Base-by-base conservation (phyloP, 2,888 invertebrate species). In the Drosophila falleni region DNA sequence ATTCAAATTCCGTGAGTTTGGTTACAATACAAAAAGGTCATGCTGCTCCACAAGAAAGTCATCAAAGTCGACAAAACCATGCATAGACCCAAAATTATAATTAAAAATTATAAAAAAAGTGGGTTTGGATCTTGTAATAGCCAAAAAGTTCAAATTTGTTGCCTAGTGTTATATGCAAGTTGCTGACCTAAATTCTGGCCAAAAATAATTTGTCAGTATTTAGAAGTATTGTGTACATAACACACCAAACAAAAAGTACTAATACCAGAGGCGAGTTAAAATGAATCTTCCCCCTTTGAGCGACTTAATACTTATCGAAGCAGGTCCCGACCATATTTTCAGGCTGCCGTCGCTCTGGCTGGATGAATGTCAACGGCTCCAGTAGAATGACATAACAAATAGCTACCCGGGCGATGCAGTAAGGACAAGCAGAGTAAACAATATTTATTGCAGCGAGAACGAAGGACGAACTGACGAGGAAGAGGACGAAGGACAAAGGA, bases 321-420 rank as follows among this genome's bases (percentile, higher is more conserved):
- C 66, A 71, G 58, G 81, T 69, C 51, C 67, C 51, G 54, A 44
- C 63, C 39, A 67, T 67, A 71, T 70, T 54, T 59, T 67, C 50
- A 53, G 56, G 63, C 49, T 54, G 46, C 64, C 73, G 65, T 70
- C 68, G 59, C 66, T 71, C 47, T 37, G 71, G 67, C 70, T 72
- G 81, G 82, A 85, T 85, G 78, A 80, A 80, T 85, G 86, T 85
- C 78, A 77, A 60, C 66, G 73, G 73, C 69, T 78, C 59, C 71
- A 83, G 72, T 70, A 67, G 78, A 86, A 83, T 73, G 89, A 86
- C 78, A 83, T 86, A 88, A 88, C 89, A 86, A 84, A 84, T 86
- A 80, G 83, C 84, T 71, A 73, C 58, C 67, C 83, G 31, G 54
- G 49, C 78, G 89, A 70, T 77, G 83, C 82, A 69, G 63, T 54